Percentiles rank a stretch among this genome's conserved stretches.
phyloP scores from a whole-genome alignment of 1,140 invertebrate genomes.

The Trachymyrmex septentrionalis region DNA sequence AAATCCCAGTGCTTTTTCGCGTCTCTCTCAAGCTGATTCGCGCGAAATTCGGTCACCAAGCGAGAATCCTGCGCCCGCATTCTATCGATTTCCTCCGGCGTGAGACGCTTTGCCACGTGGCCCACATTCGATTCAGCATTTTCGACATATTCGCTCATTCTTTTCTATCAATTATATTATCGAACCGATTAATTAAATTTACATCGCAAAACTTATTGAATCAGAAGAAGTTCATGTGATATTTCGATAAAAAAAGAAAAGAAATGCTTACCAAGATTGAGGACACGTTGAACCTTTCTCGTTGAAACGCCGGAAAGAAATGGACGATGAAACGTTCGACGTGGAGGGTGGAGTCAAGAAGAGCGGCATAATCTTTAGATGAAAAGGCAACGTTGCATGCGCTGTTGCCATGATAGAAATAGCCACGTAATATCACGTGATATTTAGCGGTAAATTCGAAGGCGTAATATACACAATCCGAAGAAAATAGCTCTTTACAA shows the following conservation, averaged over 20 bases:
- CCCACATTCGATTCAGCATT: slow-evolving; percentile 66
- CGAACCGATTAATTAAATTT: background rate
- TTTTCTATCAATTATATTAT: background rate
- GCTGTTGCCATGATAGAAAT: background rate
- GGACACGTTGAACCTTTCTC: background rate
- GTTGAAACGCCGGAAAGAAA: slow-evolving; percentile 70
- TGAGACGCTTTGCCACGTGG: slow-evolving; percentile 87
- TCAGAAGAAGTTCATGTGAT: background rate
- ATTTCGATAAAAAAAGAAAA: background rate
- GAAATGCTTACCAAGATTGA: background rate
- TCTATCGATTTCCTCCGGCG: slow-evolving; percentile 88
- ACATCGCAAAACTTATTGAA: background rate
- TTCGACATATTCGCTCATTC: slow-evolving; percentile 62
- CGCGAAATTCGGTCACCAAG: slow-evolving; percentile 92
- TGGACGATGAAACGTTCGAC: slow-evolving; percentile 57
- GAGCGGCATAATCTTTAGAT: background rate
- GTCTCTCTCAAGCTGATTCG: slow-evolving; percentile 93
- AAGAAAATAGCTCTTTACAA: background rate
- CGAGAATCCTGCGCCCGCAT: slow-evolving; percentile 90
- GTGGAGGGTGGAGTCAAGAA: background rate
- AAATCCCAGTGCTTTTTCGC: slow-evolving; percentile 98
- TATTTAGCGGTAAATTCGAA: slow-evolving; percentile 1
- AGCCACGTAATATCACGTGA: background rate
- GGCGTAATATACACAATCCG: background rate
- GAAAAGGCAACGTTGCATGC: background rate